Evolutionary conservation across 2,797 vertebrate species (phyloP), one percentile per base, ranked within the genome.

Genomic region (Sylvia borin): DNA sequence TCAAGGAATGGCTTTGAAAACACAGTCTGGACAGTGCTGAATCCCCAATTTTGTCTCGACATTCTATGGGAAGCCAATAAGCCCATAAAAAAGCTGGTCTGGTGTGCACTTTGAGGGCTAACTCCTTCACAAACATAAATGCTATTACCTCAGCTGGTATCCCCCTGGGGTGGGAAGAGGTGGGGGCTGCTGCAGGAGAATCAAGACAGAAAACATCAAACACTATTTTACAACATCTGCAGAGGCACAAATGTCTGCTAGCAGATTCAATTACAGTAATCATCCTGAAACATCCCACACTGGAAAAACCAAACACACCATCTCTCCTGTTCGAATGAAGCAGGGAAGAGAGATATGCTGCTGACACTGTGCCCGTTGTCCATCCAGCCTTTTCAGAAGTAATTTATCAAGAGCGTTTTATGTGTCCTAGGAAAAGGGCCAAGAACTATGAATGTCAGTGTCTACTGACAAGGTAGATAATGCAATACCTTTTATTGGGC

Each of bases 401-500:
- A 74, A 91, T 95, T 77, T 77, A 68, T 85, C 85, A 90, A 75
- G 29, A 65, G 53, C 3, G 0, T 90, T 92, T 93, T 91, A 95
- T 79, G 31, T 48, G 47, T 72, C 77, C 58, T 71, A 79, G 90
- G 73, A 48, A 85, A 92, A 78, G 34, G 73, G 62, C 60, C 91
- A 97, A 81, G 18, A 76, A 66, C 54, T 88, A 29, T 93, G 53
- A 95, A 90, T 77, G 66, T 82, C 83, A 89, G 36, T 27, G 74
- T 86, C 66, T 88, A 94, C 80, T 94, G 77, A 62, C 65, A 51
- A 86, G 29, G 54, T 58, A 92, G 90, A 94, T 68, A 88, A 79
- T 96, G 68, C 51, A 91, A 79, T 86, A 72, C 31, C 32, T 93
- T 96, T 92, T 93, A 85, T 31, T 82, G 38, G 55, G n/a, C 26